Conservation (phyloP, 1,140 invertebrate genomes). For the Armadillidium nasatum region DNA sequence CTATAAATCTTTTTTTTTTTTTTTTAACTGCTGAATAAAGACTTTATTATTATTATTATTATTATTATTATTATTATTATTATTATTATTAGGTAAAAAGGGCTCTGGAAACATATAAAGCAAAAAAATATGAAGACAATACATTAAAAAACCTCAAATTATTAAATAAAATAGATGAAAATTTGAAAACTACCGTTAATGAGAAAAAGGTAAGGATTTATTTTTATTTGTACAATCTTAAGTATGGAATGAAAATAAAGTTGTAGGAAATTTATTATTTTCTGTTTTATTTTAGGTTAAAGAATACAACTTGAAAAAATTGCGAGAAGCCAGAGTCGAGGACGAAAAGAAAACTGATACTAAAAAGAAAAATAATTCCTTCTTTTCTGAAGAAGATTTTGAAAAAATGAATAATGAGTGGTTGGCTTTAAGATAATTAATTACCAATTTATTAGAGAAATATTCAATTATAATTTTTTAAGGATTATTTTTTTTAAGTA, state of each 20-base stretch:
- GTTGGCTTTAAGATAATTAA: background rate
- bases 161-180: constrained; percentile 2
- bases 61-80: background rate
- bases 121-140: background rate
- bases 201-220: background rate
- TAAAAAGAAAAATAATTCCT: too few relatives aligned
- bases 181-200: background rate
- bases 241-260: background rate
- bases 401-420: constrained; percentile 5
- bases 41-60: too few relatives aligned
- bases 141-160: background rate
- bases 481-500: too few relatives aligned
- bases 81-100: background rate
- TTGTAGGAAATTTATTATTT: background rate
- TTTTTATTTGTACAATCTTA: background rate
- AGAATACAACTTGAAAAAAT: background rate
- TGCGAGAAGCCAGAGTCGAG: background rate
- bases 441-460: background rate
- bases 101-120: background rate
- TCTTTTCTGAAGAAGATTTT: background rate
- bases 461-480: too few relatives aligned
- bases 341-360: background rate
- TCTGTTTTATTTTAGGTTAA: background rate
- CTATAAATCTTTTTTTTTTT: too few relatives aligned
- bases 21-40: too few relatives aligned